Base-by-base conservation (phyloP, 2,797 vertebrate species). In the Anas capensis region DNA sequence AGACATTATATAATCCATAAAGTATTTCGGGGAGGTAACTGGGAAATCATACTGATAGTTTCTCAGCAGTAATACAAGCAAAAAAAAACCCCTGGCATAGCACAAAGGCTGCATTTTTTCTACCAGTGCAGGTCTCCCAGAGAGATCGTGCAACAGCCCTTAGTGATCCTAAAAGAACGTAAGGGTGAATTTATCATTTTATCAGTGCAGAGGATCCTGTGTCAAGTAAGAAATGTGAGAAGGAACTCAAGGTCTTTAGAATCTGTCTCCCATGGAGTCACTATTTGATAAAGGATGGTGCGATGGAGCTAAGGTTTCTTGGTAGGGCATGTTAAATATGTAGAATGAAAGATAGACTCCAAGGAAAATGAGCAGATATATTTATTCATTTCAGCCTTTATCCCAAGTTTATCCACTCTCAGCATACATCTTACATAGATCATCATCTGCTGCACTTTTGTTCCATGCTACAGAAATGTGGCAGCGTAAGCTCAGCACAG, bases 41-140 rank as follows among this genome's bases (percentile, higher is more conserved):
- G 76, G 76, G 81, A 90, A 94, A 89, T 42, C 60, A 91, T 54
- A 85, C 66, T 33, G 83, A 89, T 87, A 82, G 72, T 92, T 96
- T 58, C 93, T 91, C 77, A 86, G 89, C 79, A 90, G 36, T 81
- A 92, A 81, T 29, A 82, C 65, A 94, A 96, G 84, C 49, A 86
- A 51, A 66, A 65, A 61, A 16, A 24, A 72, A 49, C 2, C 36
- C 36, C 49, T 58, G 66, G 88, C 80, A 91, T 11, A 33, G 46
- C 26, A 46, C 70, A 56, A 83, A 58, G 85, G 57, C 27, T 65
- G 53, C 57, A 40, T 29, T 62, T 83, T 88, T 91, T 66, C 75
- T 72, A 85, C n/a, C 21, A 91, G 18, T 15, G 16, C 54, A 75
- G 23, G 90, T 62, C 54, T 86, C 85, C 65, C 65, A 86, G 46